Base-by-base conservation (phyloP, 2,888 invertebrate species). In the Liopterus haemorrhoidalis region DNA sequence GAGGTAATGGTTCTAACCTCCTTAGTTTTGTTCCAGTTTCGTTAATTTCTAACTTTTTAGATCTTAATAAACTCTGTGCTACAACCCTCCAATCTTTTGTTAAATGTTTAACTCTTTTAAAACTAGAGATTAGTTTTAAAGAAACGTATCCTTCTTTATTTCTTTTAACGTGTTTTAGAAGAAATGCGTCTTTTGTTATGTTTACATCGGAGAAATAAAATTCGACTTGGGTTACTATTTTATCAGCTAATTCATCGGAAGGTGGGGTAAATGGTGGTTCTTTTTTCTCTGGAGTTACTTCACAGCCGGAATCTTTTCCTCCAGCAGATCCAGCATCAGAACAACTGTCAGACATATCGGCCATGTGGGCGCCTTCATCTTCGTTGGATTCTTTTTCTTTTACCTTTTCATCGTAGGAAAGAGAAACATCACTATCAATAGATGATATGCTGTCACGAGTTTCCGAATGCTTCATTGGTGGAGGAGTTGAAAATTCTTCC, bases 111-210 rank as follows among this genome's bases (percentile, higher is more conserved):
- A 96, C 92, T 50, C 92, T 80, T 63, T 94, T 92, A 67, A 96
- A 94, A 61, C 93, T 93, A 9, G 94, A 91, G 54, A 96, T 90
- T 45, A 96, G 73, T 67, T 95, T 96, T 40, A 96, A 72, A 41
- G 91, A 93, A 11, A 96, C 94, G 69, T 85, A 95, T 14, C 95
- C 95, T 68, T 93, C 93, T 68, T 93, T 94, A 68, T 95, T 94
- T 41, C 94, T 77, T 44, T 90, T 81, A 15, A 95, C 93, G 65
- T 95, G 95, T 65, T 96, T 96, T 51, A 95, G 70, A 32, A 96
- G 73, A 68, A 96, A 96, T 9, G 94, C 92, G 64, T 96, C 95
- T 65, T 94, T 94, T 3, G 91, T 81, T 55, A 96, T 90, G 66
- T 92, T 93, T 38, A 88, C 90, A 63, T 96, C 92, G 49, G 92